These are phyloP conservation scores for Calliopsis andreniformis DNA, from an alignment of 1,140 invertebrate genomes.

Conservation along the genomic window DNA sequence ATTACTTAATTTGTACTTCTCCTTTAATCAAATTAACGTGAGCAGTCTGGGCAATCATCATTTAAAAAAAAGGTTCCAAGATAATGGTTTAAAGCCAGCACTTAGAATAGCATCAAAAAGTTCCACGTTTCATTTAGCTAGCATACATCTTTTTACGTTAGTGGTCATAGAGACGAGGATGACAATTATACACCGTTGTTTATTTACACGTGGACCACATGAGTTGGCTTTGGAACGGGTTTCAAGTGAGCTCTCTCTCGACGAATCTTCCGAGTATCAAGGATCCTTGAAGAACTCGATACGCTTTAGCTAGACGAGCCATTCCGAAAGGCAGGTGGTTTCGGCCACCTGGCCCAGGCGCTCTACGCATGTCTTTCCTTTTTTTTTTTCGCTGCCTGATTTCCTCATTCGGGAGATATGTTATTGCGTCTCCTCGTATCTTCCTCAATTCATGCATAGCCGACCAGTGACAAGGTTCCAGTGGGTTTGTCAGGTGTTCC, in stretches of 20 bases:
- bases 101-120: too few relatives aligned
- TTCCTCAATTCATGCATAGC: conserved; percentile 12
- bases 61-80: too few relatives aligned
- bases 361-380: conserved; percentile 29
- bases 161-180: not conserved
- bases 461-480: not conserved
- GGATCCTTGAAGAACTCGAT: conserved; percentile 49
- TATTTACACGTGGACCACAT: not conserved
- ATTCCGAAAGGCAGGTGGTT: conserved; percentile 64
- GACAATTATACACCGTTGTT: not conserved
- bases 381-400: conserved; percentile 56
- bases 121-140: too few relatives aligned
- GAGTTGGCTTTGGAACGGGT: not conserved
- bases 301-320: conserved; percentile 52
- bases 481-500: not conserved
- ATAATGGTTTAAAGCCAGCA: too few relatives aligned
- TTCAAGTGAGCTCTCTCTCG: not conserved
- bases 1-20: too few relatives aligned
- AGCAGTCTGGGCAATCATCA: too few relatives aligned
- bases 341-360: conserved; percentile 55
- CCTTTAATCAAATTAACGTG: too few relatives aligned
- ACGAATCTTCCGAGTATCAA: conserved; percentile 38
- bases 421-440: conserved; percentile 45
- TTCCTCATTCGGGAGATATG: conserved; percentile 52
- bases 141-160: too few relatives aligned